phyloP scores from a whole-genome alignment of 2,113 vertebrate species.

The Nicator chloris region DNA sequence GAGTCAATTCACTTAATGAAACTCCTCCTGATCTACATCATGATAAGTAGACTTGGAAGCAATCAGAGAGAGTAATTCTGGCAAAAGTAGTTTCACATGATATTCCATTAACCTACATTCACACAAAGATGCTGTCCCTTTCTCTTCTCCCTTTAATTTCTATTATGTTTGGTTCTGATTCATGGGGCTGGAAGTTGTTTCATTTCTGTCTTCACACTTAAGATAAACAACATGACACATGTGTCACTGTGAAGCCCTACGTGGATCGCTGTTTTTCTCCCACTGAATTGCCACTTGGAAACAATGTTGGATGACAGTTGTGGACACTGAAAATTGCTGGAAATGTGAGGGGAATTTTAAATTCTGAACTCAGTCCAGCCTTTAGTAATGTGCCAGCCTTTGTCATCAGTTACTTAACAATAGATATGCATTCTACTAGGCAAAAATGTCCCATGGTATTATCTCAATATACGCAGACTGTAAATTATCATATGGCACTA shows the following conservation, averaged over 20 bases:
- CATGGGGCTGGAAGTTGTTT: neutral
- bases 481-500: neutral
- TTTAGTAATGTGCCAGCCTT: conserved; percentile 38
- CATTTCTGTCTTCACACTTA: neutral
- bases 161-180: neutral
- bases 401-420: conserved; percentile 46
- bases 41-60: neutral
- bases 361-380: conserved; percentile 7
- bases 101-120: neutral
- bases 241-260: conserved; percentile 8
- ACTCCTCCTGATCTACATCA: neutral
- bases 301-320: conserved; percentile 56
- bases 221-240: conserved; percentile 36
- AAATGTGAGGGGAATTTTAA: neutral
- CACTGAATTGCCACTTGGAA: conserved; percentile 35
- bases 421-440: neutral
- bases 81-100: neutral
- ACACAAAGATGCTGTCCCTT: neutral
- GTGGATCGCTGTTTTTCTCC: conserved; percentile 46
- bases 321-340: conserved; percentile 35
- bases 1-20: neutral
- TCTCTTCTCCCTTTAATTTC: neutral
- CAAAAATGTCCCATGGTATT: neutral
- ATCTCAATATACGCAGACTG: neutral
- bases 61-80: neutral